A percentile compares a stretch with the other conserved stretches of the same genome.
phyloP scores from a whole-genome alignment of 1,140 invertebrate species.

The Calycopis cecrops region DNA sequence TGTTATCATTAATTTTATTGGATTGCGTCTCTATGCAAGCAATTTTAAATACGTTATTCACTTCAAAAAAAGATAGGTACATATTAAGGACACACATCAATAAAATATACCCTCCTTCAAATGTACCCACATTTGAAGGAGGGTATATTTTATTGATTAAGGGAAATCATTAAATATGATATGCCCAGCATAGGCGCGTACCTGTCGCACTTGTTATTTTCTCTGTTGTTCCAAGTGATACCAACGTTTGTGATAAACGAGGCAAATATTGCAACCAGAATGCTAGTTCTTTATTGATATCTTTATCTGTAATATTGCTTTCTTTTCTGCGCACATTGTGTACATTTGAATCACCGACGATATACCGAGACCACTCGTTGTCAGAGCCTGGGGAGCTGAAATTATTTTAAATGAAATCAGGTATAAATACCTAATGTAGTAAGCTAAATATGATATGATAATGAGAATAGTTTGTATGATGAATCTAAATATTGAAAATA shows the following conservation, averaged over 20 bases:
- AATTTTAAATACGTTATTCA: no score
- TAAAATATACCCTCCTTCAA: conserved; percentile 12
- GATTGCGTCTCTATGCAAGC: no score
- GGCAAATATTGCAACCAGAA: conserved; percentile 69
- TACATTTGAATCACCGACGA: conserved; percentile 55
- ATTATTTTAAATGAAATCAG: conserved; percentile 29
- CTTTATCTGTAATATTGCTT: conserved; percentile 17
- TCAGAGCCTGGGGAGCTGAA: conserved; percentile 73
- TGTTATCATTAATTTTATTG: no score
- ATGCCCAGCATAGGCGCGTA: conserved; percentile 16
- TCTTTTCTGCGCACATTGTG: conserved; percentile 41
- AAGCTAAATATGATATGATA: no score
- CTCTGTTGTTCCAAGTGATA: conserved; percentile 37
- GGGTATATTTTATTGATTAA: not conserved
- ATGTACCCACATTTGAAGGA: conserved; percentile 5
- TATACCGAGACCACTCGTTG: conserved; percentile 77
- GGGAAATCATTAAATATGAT: no score
- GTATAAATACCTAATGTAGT: no score
- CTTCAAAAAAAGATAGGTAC: no score
- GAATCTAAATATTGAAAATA: no score
- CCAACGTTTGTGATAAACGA: conserved; percentile 37
- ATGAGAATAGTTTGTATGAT: no score
- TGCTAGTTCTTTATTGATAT: conserved; percentile 36
- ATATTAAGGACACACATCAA: no score
- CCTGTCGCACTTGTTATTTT: conserved; percentile 46